Evolutionary conservation across 2,888 invertebrate species (phyloP).

Genomic region (Adelphocoris suturalis): DNA sequence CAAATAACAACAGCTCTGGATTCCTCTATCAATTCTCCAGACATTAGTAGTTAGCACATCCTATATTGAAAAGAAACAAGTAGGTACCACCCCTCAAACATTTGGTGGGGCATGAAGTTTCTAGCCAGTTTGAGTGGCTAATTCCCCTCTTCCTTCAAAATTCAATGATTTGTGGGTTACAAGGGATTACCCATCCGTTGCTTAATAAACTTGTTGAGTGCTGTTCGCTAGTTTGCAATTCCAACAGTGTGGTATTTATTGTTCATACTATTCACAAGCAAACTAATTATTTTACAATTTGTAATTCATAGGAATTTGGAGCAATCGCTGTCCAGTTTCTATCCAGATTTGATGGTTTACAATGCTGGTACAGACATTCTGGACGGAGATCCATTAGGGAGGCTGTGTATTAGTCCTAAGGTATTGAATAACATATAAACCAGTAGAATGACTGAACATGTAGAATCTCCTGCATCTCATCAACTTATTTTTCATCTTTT

Average conservation of each 20-base stretch:
- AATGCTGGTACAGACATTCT: slow-evolving; percentile 96
- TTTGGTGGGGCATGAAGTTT: no score
- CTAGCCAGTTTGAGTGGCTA: no score
- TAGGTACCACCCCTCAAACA: no score
- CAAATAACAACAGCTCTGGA: no score
- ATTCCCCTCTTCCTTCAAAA: no score
- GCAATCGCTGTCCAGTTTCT: slow-evolving; percentile 85
- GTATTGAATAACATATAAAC: slow-evolving; percentile 78
- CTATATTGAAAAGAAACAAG: no score
- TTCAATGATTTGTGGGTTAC: no score
- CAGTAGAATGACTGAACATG: slow-evolving; percentile 6
- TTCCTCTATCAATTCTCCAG: no score
- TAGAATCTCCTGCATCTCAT: not conserved
- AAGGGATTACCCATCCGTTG: no score
- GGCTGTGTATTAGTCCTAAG: slow-evolving; percentile 84
- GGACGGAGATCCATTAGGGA: slow-evolving; percentile 88
- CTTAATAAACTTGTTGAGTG: no score
- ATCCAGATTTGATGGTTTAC: slow-evolving; percentile 90
- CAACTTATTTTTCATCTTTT: not conserved
- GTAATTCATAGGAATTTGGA: slow-evolving; percentile 81
- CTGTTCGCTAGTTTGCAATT: not conserved
- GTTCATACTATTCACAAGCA: not conserved
- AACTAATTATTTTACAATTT: not conserved
- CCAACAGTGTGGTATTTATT: not conserved
- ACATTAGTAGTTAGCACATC: no score